Base-by-base conservation (phyloP, 2,888 invertebrate species). In the Arrhopalites spinosus region DNA sequence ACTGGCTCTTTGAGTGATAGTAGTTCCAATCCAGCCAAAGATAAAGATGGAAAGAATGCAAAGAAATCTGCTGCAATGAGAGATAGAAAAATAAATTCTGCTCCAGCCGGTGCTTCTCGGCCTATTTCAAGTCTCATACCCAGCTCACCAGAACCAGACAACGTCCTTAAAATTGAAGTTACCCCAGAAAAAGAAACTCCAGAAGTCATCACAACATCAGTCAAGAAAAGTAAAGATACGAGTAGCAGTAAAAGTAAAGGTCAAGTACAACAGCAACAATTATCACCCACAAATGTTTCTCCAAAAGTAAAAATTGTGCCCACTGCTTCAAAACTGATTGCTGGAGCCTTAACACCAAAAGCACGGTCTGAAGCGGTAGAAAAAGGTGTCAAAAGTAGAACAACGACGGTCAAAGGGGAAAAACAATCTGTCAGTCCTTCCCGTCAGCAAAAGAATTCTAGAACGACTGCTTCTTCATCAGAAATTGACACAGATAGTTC, bases 31-130 rank as follows among this genome's bases (percentile, higher is more conserved):
- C 63, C 30, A 27, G 3, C n/a, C 27, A 43, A 29, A 13, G 66
- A 66, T 43, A 66, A 66, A 20, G 29, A n/a, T 36, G 17, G 20
- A 2, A 43, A 30, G 3, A 15, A 29, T 27, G 68, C 70, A 13
- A 76, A 77, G 47, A 80, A 80, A 53, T 78, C 80, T 45, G 80
- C 82, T 50, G 81, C 79, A 75, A 80, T 80, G 43, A 81, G 81
- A 50, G 76, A 79, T 30, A 72, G 82, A 59, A 82, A 82, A 63
- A 78, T 78, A 36, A 74, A 78, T 29, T 81, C 81, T 61, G 82
- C 81, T 27, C 82, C 82, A 23, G 80, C 59, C 3, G 59, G 25
- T 59, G 59, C 59, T 5, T 25, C 23, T 23, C 20, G 25, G 3
- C 25, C 20, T 23, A 17, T 5, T 20, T 23, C 59, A 13, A 53